phyloP scores from a whole-genome alignment of 1,140 invertebrate genomes.

The Drosophila setifemur region DNA sequence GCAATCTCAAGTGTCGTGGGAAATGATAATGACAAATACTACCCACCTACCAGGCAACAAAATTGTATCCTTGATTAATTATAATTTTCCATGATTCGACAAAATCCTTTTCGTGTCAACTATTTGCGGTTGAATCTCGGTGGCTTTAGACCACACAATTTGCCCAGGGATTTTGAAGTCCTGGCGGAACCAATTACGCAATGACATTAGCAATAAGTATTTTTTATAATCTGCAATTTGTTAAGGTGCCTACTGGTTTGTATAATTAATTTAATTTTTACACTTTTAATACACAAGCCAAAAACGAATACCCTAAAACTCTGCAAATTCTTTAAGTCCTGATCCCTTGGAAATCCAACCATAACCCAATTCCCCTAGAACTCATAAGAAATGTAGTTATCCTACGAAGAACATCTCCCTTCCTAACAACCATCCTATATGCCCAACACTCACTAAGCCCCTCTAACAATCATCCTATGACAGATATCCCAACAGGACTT shows the following conservation, averaged over 20 bases:
- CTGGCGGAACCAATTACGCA: constrained; percentile 8
- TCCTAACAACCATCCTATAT: constrained; percentile 29
- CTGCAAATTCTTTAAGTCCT: no score
- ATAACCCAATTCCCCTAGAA: no score
- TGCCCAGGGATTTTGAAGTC: not conserved
- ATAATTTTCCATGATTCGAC: constrained; percentile 33
- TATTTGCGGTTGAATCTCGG: constrained; percentile 22
- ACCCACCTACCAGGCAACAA: not conserved
- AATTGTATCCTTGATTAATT: constrained; percentile 55
- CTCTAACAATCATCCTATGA: constrained; percentile 50
- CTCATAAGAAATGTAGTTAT: no score
- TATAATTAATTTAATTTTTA: no score
- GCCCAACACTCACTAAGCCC: constrained; percentile 4
- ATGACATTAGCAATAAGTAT: not conserved
- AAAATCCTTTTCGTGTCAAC: constrained; percentile 19
- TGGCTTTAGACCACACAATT: constrained; percentile 62
- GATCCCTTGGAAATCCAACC: no score
- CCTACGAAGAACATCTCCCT: not conserved
- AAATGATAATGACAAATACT: constrained; percentile 26
- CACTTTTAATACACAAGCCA: no score
- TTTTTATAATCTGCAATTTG: no score
- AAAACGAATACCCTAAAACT: no score
- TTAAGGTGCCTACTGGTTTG: no score
- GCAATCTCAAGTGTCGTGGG: constrained; percentile 65
- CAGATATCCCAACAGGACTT: constrained; percentile 30